phyloP scores from a whole-genome alignment of 2,113 vertebrate species.

The Rhinogobius similis region DNA sequence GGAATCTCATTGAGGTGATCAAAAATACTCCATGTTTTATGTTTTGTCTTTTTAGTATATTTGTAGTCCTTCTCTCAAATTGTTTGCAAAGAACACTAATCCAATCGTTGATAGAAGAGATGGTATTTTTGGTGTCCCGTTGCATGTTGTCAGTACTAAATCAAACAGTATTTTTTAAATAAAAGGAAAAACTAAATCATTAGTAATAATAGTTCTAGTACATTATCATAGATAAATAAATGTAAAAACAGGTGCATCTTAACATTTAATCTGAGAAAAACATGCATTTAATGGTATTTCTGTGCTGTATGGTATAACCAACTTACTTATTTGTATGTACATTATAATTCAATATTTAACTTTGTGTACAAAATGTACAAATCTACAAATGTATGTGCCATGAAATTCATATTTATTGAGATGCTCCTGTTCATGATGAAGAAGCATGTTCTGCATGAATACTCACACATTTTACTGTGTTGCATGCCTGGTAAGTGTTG shows the following conservation, averaged over 20 bases:
- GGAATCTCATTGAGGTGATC: constrained; percentile 86
- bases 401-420: background rate
- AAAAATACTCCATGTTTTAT: constrained; percentile 68
- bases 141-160: constrained; percentile 45
- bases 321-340: too few relatives aligned
- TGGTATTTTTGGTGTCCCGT: constrained; percentile 31
- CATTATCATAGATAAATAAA: background rate
- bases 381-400: too few relatives aligned
- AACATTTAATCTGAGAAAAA: background rate
- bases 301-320: too few relatives aligned
- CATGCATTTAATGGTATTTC: too few relatives aligned
- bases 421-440: constrained; percentile 7
- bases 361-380: background rate
- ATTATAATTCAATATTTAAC: background rate
- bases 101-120: constrained; percentile 15
- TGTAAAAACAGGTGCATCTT: constrained; percentile 2
- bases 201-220: background rate
- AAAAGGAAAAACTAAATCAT: background rate
- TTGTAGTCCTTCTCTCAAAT: constrained; percentile 47
- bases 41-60: constrained; percentile 44
- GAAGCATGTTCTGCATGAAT: constrained; percentile 58
- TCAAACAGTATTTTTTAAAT: background rate
- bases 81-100: constrained; percentile 53
- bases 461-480: constrained; percentile 50
- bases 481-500: constrained; percentile 69